A percentile compares a stretch with the other conserved stretches of the same genome.
phyloP scores from a whole-genome alignment of 2,888 invertebrate species.

The Lutraria lutraria region DNA sequence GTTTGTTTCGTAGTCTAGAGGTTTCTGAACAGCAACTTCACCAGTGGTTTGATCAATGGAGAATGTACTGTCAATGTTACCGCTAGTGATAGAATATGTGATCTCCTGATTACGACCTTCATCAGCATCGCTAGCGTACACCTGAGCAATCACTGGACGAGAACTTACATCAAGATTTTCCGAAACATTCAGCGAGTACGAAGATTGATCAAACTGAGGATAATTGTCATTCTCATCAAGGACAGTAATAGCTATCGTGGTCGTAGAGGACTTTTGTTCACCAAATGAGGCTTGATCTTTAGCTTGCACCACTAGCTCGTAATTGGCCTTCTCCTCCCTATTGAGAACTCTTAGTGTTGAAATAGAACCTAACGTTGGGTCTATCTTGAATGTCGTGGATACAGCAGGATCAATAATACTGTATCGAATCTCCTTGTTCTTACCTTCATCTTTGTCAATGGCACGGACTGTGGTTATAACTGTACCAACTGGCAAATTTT shows the following conservation, averaged over 20 bases:
- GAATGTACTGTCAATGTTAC: conserved; percentile 97
- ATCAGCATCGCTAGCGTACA: conserved; percentile 96
- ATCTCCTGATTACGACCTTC: conserved; percentile 96
- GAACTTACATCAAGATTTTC: conserved; percentile 95
- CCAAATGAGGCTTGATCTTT: conserved; percentile 90
- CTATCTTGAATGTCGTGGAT: conserved; percentile 94
- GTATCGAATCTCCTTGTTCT: conserved; percentile 94
- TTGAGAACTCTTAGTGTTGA: conserved; percentile 94
- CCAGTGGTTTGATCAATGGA: conserved; percentile 97
- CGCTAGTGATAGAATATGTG: conserved; percentile 97
- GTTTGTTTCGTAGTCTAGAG: conserved; percentile 94
- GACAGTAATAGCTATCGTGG: conserved; percentile 96
- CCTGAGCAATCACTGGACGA: conserved; percentile 93
- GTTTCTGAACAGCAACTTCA: conserved; percentile 93
- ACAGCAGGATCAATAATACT: conserved; percentile 89
- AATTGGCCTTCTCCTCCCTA: conserved; percentile 94
- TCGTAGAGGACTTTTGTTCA: conserved; percentile 93
- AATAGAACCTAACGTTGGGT: conserved; percentile 93
- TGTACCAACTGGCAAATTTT: conserved; percentile 95
- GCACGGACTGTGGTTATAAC: conserved; percentile 96
- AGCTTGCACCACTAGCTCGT: conserved; percentile 94
- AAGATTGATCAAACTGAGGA: conserved; percentile 94
- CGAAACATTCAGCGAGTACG: conserved; percentile 93
- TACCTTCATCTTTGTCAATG: conserved; percentile 95
- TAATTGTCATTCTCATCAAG: conserved; percentile 98